Percentiles rank a stretch among this genome's conserved stretches.
Evolutionary conservation across 2,113 vertebrate species (phyloP).

Genomic region (Oryzias woworae): DNA sequence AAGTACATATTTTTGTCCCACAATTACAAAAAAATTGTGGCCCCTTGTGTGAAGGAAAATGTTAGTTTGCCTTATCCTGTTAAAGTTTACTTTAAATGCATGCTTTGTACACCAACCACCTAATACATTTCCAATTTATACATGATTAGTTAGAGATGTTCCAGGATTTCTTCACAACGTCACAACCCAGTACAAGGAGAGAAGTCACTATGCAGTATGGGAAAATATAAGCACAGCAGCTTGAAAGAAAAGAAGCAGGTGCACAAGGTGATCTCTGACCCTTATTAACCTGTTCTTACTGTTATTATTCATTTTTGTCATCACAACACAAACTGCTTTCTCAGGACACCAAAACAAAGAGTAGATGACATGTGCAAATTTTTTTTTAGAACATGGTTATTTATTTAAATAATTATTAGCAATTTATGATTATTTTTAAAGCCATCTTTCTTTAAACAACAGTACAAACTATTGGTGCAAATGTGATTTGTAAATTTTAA

Average conservation of each 20-base stretch:
- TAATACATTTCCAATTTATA: conserved; percentile 48
- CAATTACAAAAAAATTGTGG: conserved; percentile 41
- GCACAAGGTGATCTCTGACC: conserved; percentile 36
- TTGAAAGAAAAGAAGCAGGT: conserved; percentile 35
- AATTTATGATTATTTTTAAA: conserved; percentile 62
- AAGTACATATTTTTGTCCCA: conserved; percentile 30
- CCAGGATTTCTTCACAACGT: conserved; percentile 36
- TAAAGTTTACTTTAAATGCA: conserved; percentile 70
- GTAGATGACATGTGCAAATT: conserved; percentile 54
- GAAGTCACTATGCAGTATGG: conserved; percentile 71
- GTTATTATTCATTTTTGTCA: conserved; percentile 27
- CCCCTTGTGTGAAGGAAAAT: conserved; percentile 59
- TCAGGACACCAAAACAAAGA: conserved; percentile 66
- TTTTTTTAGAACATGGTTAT: conserved; percentile 66
- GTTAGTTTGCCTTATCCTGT: conserved; percentile 66
- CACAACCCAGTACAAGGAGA: conserved; percentile 45
- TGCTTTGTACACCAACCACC: conserved; percentile 61
- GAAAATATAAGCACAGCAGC: conserved; percentile 66
- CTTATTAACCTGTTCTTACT: conserved; percentile 25
- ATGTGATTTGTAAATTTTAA: conserved; percentile 77
- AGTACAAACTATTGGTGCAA: conserved; percentile 63
- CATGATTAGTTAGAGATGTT: conserved; percentile 36
- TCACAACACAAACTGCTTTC: conserved; percentile 50
- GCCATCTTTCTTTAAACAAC: conserved; percentile 60
- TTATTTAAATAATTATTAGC: conserved; percentile 72